Percentiles rank a stretch among this genome's conserved stretches.
These are phyloP conservation scores for Limnothrissa miodon DNA, from an alignment of 2,113 vertebrate species.

Conservation along the genomic window DNA sequence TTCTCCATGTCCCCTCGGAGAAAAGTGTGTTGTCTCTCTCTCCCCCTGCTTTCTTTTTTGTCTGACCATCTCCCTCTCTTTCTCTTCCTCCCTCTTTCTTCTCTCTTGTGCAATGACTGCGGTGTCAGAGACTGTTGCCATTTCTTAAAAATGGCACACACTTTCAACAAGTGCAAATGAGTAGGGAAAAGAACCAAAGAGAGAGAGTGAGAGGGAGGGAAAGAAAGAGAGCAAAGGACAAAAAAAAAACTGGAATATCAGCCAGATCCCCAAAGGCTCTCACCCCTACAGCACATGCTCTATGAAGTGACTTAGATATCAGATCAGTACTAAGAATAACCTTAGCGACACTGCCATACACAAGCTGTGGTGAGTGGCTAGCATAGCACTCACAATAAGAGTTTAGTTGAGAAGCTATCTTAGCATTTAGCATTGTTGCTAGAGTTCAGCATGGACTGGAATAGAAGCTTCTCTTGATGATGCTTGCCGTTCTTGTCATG, in stretches of 20 bases:
- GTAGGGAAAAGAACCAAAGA: background rate
- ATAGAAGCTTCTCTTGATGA: background rate
- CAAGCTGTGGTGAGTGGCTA: background rate
- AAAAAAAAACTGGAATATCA: background rate
- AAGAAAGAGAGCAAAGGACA: background rate
- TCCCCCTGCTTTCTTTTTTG: background rate
- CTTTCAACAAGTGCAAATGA: background rate
- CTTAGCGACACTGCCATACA: background rate
- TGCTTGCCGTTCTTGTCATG: constrained; percentile 1
- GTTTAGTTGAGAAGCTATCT: background rate
- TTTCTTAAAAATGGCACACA: constrained; percentile 8
- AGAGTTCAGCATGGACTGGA: background rate
- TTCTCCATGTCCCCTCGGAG: constrained; percentile 36
- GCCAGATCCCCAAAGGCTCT: background rate
- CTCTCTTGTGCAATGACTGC: background rate
- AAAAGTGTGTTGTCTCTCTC: constrained; percentile 30
- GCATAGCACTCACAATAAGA: background rate
- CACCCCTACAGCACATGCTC: background rate
- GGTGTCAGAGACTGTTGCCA: background rate
- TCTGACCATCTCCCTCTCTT: background rate
- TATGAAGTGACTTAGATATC: background rate
- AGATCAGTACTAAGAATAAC: background rate
- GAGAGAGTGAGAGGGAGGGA: background rate
- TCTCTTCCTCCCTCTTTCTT: background rate
- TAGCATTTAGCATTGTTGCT: background rate